Percentiles rank a stretch among this genome's conserved stretches.
Conservation (phyloP, 2,797 vertebrate species). For the Halcyon leucocephala region DNA sequence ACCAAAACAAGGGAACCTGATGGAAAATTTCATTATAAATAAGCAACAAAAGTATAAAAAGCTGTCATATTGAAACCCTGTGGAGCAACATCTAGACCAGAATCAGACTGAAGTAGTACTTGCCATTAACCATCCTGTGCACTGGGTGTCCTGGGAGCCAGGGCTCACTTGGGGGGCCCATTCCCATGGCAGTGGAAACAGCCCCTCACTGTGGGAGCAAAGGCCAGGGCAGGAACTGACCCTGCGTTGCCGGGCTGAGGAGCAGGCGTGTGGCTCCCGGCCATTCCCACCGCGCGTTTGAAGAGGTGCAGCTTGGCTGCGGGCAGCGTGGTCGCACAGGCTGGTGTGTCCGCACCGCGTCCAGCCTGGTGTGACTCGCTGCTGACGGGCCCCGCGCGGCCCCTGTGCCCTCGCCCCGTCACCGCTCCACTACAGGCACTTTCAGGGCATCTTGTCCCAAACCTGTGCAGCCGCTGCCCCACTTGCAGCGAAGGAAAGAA, state of each 20-base stretch:
- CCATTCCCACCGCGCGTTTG: accelerated
- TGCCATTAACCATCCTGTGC: constrained; percentile 14
- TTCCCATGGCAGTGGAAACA: neutral
- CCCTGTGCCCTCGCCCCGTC: neutral
- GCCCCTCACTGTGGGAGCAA: neutral
- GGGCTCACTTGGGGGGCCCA: constrained; percentile 12
- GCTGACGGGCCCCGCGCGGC: accelerated
- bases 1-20: neutral
- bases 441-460: neutral
- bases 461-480: neutral
- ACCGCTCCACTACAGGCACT: neutral
- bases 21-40: neutral
- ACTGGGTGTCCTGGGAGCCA: constrained; percentile 27
- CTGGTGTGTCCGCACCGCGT: accelerated
- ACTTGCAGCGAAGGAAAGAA: no score
- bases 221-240: constrained; percentile 26
- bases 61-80: accelerated
- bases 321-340: neutral
- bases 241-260: constrained; percentile 38
- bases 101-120: constrained; percentile 43
- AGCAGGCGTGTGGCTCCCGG: constrained; percentile 12
- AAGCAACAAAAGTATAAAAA: neutral
- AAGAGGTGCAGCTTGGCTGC: neutral
- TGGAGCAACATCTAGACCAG: constrained; percentile 34
- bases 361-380: accelerated